Base-by-base conservation (phyloP, 2,113 vertebrate genomes). In the Speoplatyrhinus poulsoni region DNA sequence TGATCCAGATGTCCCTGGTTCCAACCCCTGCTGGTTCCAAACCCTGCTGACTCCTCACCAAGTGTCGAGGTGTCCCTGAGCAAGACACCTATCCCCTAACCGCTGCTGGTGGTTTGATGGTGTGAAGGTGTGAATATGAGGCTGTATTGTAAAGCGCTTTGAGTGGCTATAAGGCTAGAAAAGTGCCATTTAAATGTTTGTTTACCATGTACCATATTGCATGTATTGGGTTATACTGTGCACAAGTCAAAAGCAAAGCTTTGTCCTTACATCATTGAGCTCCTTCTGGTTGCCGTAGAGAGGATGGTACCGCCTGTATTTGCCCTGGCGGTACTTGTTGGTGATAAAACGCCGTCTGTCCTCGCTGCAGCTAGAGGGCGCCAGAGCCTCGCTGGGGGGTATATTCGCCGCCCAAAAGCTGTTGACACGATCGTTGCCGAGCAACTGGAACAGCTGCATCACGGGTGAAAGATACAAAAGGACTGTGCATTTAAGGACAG, bases 381-480 rank as follows among this genome's bases (percentile, higher is more conserved):
- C 12, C 67, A 98, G 84, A 32, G 94, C 95, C 77, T 98, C 97
- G 6, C 96, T 98, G 1, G 96, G 96, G 0, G 97, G 97, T 1
- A 98, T 88, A 0, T 96, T 98, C 19, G 96, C 96, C 0, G 95
- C 97, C 97, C 96, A 99, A 85, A 99, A 99, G 59, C 57, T 85
- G 89, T 98, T 98, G 17, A 94, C 92, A 0, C 91, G 87, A 0
- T 85, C 73, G 4, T 98, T 98, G 12, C 94, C 95, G 0, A 98
- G 79, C 73, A 85, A 78, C 33, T 91, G 83, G 76, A 99, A 98
- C 62, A 98, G 90, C 97, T 99, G 88, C 0, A 1, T 46, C 50
- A 63, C 0, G 4, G 60, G 60, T 53, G 26, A 17, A 10, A 48
- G 36, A 41, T 13, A 58, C 3, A 58, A 58, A 58, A 6, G 36